Conservation (phyloP, 2,113 vertebrate species). For the Polypterus senegalus region DNA sequence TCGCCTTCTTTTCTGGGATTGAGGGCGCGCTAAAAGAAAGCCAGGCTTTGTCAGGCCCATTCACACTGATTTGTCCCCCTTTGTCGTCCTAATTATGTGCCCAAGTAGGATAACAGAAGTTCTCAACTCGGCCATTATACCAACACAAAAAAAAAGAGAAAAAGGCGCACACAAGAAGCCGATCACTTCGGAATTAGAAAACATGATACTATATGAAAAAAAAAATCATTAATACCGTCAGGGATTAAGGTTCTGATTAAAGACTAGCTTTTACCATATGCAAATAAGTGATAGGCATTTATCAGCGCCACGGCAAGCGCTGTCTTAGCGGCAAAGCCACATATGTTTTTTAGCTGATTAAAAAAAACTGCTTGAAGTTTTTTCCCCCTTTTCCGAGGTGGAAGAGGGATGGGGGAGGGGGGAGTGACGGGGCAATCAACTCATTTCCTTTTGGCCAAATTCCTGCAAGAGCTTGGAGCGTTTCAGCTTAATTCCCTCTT, state of each 20-base stretch:
- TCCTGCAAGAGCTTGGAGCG: constrained; percentile 68
- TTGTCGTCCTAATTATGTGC: constrained; percentile 99
- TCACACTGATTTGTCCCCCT: constrained; percentile 98
- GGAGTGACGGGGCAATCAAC: constrained; percentile 52
- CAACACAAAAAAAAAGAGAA: constrained; percentile 99
- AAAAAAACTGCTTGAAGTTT: constrained; percentile 94
- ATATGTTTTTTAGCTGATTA: constrained; percentile 99
- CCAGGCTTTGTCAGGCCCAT: constrained; percentile 86
- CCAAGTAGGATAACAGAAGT: constrained; percentile 99
- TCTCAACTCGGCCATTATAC: constrained; percentile 99
- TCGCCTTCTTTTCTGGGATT: not conserved
- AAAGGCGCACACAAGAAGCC: constrained; percentile 97
- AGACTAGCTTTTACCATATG: constrained; percentile 99
- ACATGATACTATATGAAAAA: constrained; percentile 94
- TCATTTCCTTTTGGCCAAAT: constrained; percentile 87
- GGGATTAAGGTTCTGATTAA: constrained; percentile 99
- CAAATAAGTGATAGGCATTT: constrained; percentile 99
- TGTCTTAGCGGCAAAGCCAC: constrained; percentile 96
- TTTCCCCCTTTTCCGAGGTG: constrained; percentile 23
- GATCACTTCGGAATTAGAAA: constrained; percentile 99
- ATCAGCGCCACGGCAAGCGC: constrained; percentile 95
- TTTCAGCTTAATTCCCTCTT: constrained; percentile 56
- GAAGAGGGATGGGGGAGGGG: not conserved
- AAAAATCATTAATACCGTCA: constrained; percentile 98
- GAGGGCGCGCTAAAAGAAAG: constrained; percentile 38